Conservation (phyloP, 2,113 vertebrate species). For the Lampris megalopsis region DNA sequence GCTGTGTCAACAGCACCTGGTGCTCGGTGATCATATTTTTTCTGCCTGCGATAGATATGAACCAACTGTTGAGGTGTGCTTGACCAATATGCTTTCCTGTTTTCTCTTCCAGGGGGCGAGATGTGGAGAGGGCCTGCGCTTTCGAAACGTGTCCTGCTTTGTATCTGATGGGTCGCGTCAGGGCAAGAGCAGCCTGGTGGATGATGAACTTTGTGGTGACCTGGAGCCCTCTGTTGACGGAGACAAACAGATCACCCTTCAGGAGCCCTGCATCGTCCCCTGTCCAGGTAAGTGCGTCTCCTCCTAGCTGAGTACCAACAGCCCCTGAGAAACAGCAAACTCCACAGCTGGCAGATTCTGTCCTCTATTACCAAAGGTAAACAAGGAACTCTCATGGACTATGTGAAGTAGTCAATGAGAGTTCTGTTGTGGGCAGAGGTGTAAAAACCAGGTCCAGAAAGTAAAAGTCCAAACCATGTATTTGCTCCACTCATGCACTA, state of each 20-base stretch:
- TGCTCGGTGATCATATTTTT: background rate
- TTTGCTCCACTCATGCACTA: too few species aligned
- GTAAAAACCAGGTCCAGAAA: too few species aligned
- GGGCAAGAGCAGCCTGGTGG: conserved; percentile 86
- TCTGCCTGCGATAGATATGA: background rate
- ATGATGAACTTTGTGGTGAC: conserved; percentile 93
- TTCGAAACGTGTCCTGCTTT: conserved; percentile 93
- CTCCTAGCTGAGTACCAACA: too few species aligned
- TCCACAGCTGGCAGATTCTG: too few species aligned
- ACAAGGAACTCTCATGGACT: too few species aligned
- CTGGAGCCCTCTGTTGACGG: conserved; percentile 88
- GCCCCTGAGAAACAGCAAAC: too few species aligned
- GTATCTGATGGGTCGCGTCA: conserved; percentile 89
- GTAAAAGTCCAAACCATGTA: too few species aligned
- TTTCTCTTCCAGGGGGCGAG: conserved; percentile 81
- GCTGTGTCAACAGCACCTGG: background rate
- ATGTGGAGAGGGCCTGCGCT: conserved; percentile 91
- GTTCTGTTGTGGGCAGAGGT: too few species aligned
- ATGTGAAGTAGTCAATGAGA: too few species aligned
- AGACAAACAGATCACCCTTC: conserved; percentile 84
- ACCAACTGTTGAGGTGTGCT: background rate
- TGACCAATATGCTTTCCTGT: background rate
- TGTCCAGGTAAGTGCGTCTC: conserved; percentile 88
- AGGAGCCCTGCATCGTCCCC: conserved; percentile 91
- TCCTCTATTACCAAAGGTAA: too few species aligned